Base-by-base conservation (phyloP, 1,140 invertebrate species). In the Diploscapter pachys region DNA sequence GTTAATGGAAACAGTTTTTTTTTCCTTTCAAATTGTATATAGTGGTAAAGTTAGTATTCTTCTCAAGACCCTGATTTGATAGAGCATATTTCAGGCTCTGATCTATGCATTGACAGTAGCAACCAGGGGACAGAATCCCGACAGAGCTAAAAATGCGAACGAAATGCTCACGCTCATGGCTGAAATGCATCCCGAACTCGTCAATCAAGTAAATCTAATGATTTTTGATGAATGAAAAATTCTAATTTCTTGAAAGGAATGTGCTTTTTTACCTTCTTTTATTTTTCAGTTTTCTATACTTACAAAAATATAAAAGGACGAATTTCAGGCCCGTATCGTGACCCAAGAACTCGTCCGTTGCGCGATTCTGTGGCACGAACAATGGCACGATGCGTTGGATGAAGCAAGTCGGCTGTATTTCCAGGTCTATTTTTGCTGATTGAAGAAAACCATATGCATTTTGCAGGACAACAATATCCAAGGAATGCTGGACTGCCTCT, bases 331-430 rank as follows among this genome's bases (percentile, higher is more conserved):
- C 2, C 63, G 57, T 11, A 59, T 83, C n/a, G 72, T 84, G 50
- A 96, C 93, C 78, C 95, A 99, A 81, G 97, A 99, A 86, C 87
- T 99, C 49, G 99, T 99, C 67, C 89, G 96, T 71, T 95, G 99
- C 0, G 96, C 96, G 4, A 99, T 99, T 75, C 87, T 99, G 2
- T 99, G 97, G 96, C 96, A 99, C 86, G 97, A 99, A 86, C 91
- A 96, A 78, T 99, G 96, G 96, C 94, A 98, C 85, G 96, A 98
- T 86, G 95, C 94, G 0, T 86, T 99, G 5, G 97, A 99, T 86
- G 96, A 99, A 88, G 96, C 97, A 0, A 97, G 94, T 9, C 87
- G 93, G 75, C 89, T 98, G 4, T 99, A 97, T 85, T 99, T 99
- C 86, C 95, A 94, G 0, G 96, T 72, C 49, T 31, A 63, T 64